Evolutionary conservation across 1,140 invertebrate species (phyloP), one percentile per base, ranked within the genome.

Genomic region (Bombus sibiricus): DNA sequence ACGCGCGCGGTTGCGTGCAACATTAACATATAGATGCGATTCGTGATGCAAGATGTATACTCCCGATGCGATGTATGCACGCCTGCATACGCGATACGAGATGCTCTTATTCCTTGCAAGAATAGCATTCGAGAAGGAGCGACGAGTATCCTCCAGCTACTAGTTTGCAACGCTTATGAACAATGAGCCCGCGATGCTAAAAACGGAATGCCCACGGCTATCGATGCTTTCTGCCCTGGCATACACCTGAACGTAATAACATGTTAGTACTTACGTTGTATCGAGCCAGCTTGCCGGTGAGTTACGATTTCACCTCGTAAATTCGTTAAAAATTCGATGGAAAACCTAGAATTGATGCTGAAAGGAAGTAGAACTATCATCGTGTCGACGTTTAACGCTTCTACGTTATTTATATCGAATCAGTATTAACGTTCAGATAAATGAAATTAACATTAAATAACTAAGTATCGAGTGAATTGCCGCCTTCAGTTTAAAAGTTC

Each of bases 1-100:
- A 92, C 90, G 83, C 86, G 90, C 85, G 83, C 81, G 82, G 87
- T 83, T 86, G 87, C 88, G 80, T 71, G 32, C 75, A n/a, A 85
- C 89, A 93, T 93, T 93, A 93, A 93, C 93, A 93, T 93, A 93
- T 93, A 93, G 93, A 93, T 93, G 92, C 92, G 91, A 92, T 93
- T 85, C 92, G 92, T 92, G 92, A 92, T 90, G 87, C 89, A 91
- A 89, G 89, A 92, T 92, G 92, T 79, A 85, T 86, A 87, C 86
- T 47, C 72, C 53, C 64, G 77, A 80, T 81, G 78, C 64, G 73
- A 80, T 81, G 78, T 77, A 77, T 84, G 72, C 41, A n/a, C 18
- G 39, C 22, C 53, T 72, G 80, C 43, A 64, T 66, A 71, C 77
- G 88, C 77, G 87, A 81, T 81, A 64, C 47, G 32, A n/a, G 81